Base-by-base conservation (phyloP, 2,113 vertebrate species). In the Vulpes ferrilata region DNA sequence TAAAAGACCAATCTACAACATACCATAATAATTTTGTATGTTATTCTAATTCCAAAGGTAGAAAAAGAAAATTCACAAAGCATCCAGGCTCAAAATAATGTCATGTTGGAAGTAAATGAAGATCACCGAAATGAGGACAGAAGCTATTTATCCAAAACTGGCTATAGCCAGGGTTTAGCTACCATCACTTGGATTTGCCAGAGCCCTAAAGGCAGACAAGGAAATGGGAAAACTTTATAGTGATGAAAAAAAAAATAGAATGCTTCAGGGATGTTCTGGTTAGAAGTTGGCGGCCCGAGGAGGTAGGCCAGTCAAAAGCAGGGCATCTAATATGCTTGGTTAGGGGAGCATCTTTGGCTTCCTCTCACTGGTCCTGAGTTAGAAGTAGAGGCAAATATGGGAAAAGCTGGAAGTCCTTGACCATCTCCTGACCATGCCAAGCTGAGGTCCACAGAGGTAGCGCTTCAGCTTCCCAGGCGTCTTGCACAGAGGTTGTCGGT, bases 41-140 rank as follows among this genome's bases (percentile, higher is more conserved):
- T 92, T n/a, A 81, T 82, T 67, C 43, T 62, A 89, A 84, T 79
- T 74, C 81, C 51, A 94, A 84, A 60, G 25, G 15, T 20, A 84
- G 59, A 93, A 74, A 80, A 92, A 22, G 57, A 93, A 96, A 92
- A 22, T 78, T 62, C 51, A 79, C 27, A n/a, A 83, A 79, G 13
- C 43, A 92, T 59, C 27, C 23, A 80, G 16, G 43, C 12, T 92
- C n/a, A 89, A 89, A 88, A 60, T 55, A 69, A 20, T 23, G 23
- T n/a, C 32, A 92, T 55, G 38, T 16, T 32, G 51, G 38, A 83
- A 43, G 78, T 69, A 88, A 92, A 59, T 74, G 20, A 64, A 65
- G 62, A 51, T 9, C 7, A 48, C 5, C 48, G 67, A 81, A 94
- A 59, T 81, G 15, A 64, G 60, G 90, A 96, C 2, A 65, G 32